Base-by-base conservation (phyloP, 2,888 invertebrate genomes). In the Isoperla grammatica region DNA sequence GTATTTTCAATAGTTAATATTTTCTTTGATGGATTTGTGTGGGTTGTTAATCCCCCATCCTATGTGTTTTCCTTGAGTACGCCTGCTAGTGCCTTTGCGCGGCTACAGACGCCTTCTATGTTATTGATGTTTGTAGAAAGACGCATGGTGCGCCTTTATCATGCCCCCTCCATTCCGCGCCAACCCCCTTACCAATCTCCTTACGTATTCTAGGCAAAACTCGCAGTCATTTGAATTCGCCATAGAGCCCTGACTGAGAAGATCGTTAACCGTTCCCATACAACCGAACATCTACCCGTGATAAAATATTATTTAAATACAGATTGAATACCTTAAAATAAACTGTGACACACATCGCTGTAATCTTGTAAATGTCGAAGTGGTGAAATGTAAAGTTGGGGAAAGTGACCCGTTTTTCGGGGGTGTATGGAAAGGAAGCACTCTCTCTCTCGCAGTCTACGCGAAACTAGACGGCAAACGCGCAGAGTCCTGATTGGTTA, bases 111-210 rank as follows among this genome's bases (percentile, higher is more conserved):
- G 49, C 49, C 49, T 50, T 50, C 23, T 39, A 8, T 37, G 53
- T 37, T 53, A 53, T 53, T 53, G 53, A 53, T 53, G 53, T 53
- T 53, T 53, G 53, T 22, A 35, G 53, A 53, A 50, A 53, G 53
- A 53, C 53, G 39, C 53, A 53, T 53, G 53, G 53, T 39, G 53
- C 20, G 29, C 49, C 29, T 50, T 53, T 39, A 53, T 37, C 53
- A 37, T 17, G 8, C 53, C 53, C 53, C 17, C 53, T 46, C n/a
- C 43, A 19, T 37, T 19, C 53, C 37, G 3, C 19, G 20, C 19
- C 53, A 2, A 29, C 37, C 37, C 37, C 53, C 37, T 13, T 37
- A 53, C 53, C 53, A 35, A 39, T 37, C 53, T 53, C 37, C 53
- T 53, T 53, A 53, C 53, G 39, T 53, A 20, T 20, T 53, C 53